Evolutionary conservation across 2,888 invertebrate genomes (phyloP).

Genomic region (Schizaphis graminum): DNA sequence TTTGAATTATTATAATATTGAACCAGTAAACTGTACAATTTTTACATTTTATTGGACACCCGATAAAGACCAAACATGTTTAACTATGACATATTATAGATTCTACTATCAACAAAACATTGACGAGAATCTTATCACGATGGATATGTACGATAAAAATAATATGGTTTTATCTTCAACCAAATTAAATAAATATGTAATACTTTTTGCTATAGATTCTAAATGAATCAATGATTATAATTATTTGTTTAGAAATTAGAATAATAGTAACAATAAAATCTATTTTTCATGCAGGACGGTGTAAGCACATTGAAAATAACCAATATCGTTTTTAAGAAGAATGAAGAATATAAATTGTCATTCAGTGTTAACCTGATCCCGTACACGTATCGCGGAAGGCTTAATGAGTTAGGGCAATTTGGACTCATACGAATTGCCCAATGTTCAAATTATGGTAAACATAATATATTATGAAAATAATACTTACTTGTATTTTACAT

Average conservation of each 20-base stretch:
- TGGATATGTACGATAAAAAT: not conserved
- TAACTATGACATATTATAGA: conserved; percentile 14
- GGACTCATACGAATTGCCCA: not conserved
- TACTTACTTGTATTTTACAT: no score
- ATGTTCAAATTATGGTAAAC: conserved; percentile 18
- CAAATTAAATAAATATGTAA: not conserved
- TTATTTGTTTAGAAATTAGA: not conserved
- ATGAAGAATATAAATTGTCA: not conserved
- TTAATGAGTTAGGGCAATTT: no score
- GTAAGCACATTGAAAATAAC: not conserved
- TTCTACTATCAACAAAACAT: no score
- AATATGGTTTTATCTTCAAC: not conserved
- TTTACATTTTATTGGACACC: not conserved
- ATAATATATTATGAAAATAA: no score
- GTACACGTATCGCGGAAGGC: no score
- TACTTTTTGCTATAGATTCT: not conserved
- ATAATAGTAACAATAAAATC: not conserved
- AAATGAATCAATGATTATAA: not conserved
- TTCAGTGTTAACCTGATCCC: no score
- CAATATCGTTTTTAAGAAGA: not conserved
- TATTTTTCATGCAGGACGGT: not conserved
- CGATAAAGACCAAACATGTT: not conserved
- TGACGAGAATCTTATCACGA: not conserved
- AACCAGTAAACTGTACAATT: no score
- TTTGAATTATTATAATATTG: no score